Evolutionary conservation across 2,797 vertebrate species (phyloP), one percentile per base, ranked within the genome.

Genomic region (Mormyrops attenuatus): DNA sequence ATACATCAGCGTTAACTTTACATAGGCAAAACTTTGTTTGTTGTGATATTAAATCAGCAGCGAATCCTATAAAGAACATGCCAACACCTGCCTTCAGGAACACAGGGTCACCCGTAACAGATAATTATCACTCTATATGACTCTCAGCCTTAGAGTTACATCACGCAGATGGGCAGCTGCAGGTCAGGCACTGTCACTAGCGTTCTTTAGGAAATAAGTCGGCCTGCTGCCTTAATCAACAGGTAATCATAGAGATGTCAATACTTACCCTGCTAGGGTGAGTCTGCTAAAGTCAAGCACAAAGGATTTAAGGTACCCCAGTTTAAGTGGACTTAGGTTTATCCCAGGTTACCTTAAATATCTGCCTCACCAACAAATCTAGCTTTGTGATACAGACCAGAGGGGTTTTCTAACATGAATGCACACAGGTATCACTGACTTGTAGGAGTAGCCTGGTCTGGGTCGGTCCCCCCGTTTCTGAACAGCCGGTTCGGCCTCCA

Each of bases 401-500:
- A 47, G 41, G 41, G 20, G 20, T 44, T 82, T 22, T n/a, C 20
- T 9, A 47, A 6, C 20, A 34, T 0, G 15, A 20, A 85, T 9
- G 13, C 9, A 13, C 49, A 85, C 8, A 53, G 5, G 11, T 52
- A n/a, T 26, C 84, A 90, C 95, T 87, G 88, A 96, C 96, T 95
- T 96, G 93, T 96, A 95, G 53, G 95, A 94, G 92, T 94, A 96
- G 63, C 77, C 91, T 66, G 94, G 92, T 89, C 94, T 96, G 9
- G 22, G 82, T 44, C 50, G 0, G 9, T 26, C 69, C 26, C 20
- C 30, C 86, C 85, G 88, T 63, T 87, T 87, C 2, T 55, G 17
- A 49, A 52, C 69, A 50, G 49, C 66, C 92, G 85, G 38, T 44
- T 60, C 91, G 13, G 90, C 92, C 89, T 96, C 96, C 95, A 96